Percentiles rank a stretch among this genome's conserved stretches.
These are phyloP conservation scores for Chromobotia macracanthus DNA, from an alignment of 2,797 vertebrate species.

Conservation along the genomic window DNA sequence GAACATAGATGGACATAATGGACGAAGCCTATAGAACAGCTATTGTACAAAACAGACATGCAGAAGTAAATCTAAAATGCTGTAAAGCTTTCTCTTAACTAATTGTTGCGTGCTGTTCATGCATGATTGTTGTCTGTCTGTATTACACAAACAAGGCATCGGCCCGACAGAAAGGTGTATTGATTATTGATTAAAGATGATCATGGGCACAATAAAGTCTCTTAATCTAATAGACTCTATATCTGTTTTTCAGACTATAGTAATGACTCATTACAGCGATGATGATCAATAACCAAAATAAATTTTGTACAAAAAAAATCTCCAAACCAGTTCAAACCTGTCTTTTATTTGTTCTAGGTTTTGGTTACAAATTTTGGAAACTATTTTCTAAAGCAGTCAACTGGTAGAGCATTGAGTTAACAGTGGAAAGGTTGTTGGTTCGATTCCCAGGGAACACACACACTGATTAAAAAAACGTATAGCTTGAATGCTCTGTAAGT, in stretches of 20 bases:
- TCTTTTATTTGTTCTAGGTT: neutral
- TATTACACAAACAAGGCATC: neutral
- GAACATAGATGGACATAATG: no score
- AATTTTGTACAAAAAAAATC: neutral
- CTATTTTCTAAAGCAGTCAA: neutral
- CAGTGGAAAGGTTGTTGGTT: no score
- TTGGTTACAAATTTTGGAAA: no score
- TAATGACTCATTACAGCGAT: slow-evolving; percentile 39
- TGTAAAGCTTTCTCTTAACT: neutral
- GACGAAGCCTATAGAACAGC: neutral
- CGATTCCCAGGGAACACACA: no score
- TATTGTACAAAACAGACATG: neutral
- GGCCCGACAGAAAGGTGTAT: no score
- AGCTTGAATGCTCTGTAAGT: no score
- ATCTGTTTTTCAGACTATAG: slow-evolving; percentile 41
- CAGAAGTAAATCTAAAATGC: neutral
- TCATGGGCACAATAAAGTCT: slow-evolving; percentile 66
- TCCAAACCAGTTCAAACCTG: no score
- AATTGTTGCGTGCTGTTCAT: slow-evolving; percentile 11
- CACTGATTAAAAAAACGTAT: no score
- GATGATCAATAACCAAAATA: neutral
- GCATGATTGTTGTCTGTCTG: neutral
- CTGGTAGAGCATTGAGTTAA: no score
- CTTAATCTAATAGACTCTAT: slow-evolving; percentile 47
- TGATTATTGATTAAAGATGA: slow-evolving; percentile 76